Conservation (phyloP, 2,113 vertebrate species). For the Chamaetylas fuelleborni region DNA sequence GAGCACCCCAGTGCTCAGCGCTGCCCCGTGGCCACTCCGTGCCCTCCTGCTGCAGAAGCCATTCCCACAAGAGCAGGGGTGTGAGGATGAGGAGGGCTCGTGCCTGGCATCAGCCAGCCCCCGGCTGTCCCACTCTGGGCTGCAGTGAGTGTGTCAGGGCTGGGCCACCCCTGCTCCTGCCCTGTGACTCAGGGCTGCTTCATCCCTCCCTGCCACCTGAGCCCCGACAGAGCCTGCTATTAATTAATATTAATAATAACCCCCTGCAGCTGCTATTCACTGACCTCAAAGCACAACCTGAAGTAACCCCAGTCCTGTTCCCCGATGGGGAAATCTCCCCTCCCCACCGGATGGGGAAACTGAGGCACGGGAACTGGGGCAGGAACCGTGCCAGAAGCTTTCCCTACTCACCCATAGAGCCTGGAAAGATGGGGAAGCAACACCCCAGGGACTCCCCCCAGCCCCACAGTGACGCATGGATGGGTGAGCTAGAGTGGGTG, state of each 20-base stretch:
- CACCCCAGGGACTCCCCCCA: neutral
- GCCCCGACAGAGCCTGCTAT: neutral
- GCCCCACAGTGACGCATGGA: rapidly evolving
- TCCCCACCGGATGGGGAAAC: neutral
- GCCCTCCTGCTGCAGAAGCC: neutral
- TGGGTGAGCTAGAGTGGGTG: neutral
- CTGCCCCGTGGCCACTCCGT: rapidly evolving
- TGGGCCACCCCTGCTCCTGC: neutral
- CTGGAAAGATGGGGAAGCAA: neutral
- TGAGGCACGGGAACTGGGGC: constrained; percentile 32
- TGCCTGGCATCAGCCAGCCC: neutral
- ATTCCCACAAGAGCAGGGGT: rapidly evolving
- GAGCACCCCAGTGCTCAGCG: neutral
- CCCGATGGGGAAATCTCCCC: neutral
- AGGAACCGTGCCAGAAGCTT: neutral
- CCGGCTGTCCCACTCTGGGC: neutral
- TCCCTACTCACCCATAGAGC: neutral
- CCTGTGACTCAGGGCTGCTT: neutral
- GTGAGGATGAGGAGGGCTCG: neutral
- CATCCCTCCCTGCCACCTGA: neutral
- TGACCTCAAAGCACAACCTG: neutral
- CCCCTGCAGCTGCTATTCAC: neutral
- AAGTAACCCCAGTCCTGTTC: neutral
- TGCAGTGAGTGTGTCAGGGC: neutral
- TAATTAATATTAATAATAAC: neutral